These are phyloP conservation scores for Pseudobourletiella spinata DNA, from an alignment of 1,140 invertebrate genomes.

Conservation along the genomic window DNA sequence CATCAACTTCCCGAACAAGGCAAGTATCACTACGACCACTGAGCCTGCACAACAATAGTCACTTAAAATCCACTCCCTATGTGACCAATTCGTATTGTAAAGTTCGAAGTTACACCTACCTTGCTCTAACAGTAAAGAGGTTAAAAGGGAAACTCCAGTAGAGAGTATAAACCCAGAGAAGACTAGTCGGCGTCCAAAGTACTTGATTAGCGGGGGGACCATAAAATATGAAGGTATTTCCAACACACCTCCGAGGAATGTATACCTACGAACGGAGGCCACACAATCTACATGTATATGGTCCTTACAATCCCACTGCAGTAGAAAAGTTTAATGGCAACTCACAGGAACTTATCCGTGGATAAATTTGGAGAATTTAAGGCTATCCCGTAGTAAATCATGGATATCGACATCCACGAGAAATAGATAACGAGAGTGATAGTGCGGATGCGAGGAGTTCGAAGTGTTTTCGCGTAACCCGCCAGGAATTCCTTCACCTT, in stretches of 20 bases:
- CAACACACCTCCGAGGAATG: slow-evolving; percentile 31
- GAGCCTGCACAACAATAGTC: too few species aligned
- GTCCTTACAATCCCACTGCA: background rate
- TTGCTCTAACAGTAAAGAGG: slow-evolving; percentile 20
- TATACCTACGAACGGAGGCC: slow-evolving; percentile 26
- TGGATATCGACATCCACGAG: slow-evolving; percentile 32
- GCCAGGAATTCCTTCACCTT: background rate
- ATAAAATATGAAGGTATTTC: slow-evolving; percentile 36
- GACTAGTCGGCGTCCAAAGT: slow-evolving; percentile 25
- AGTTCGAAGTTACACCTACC: too few species aligned
- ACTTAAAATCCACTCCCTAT: too few species aligned
- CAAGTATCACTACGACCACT: slow-evolving; percentile 31
- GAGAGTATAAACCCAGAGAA: slow-evolving; percentile 32
- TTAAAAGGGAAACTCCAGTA: slow-evolving; percentile 21
- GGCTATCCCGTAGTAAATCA: slow-evolving; percentile 37
- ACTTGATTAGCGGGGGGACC: slow-evolving; percentile 31
- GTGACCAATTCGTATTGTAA: too few species aligned
- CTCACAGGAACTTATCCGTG: slow-evolving; percentile 30
- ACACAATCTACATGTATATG: background rate
- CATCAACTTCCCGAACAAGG: slow-evolving; percentile 43
- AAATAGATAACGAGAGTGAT: slow-evolving; percentile 27
- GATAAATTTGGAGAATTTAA: slow-evolving; percentile 36
- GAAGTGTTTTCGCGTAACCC: slow-evolving; percentile 25
- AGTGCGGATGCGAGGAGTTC: slow-evolving; percentile 20
- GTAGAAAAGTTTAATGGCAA: background rate